A percentile compares a stretch with the other conserved stretches of the same genome.
Evolutionary conservation across 1,140 invertebrate genomes (phyloP).

Genomic region (Drosophila hydei): DNA sequence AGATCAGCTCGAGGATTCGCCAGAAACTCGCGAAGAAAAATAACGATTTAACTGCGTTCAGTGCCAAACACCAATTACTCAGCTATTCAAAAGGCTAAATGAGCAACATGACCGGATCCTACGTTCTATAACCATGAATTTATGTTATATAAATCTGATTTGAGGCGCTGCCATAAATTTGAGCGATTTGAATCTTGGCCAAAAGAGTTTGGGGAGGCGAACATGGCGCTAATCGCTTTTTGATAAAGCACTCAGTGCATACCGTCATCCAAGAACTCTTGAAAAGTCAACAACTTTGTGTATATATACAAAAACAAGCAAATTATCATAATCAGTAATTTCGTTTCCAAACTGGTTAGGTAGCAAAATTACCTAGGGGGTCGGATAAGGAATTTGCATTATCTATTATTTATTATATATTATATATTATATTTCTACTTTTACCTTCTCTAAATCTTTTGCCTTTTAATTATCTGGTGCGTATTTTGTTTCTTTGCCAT

Average conservation of each 20-base stretch:
- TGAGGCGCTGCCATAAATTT: slow-evolving; percentile 63
- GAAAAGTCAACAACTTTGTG: slow-evolving; percentile 10
- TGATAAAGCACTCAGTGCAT: slow-evolving; percentile 33
- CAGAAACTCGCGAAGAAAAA: neutral
- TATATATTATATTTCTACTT: too few species aligned
- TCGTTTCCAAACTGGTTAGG: neutral
- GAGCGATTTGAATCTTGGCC: slow-evolving; percentile 50
- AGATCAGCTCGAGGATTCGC: slow-evolving; percentile 32
- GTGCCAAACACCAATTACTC: slow-evolving; percentile 16
- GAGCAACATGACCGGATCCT: neutral
- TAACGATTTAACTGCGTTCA: slow-evolving; percentile 4
- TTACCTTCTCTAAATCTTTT: too few species aligned
- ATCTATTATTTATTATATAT: too few species aligned
- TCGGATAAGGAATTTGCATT: neutral
- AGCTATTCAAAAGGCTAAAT: neutral
- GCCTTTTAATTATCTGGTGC: too few species aligned
- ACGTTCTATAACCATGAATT: slow-evolving; percentile 41
- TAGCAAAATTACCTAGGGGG: neutral
- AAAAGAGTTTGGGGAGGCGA: neutral
- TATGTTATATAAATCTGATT: slow-evolving; percentile 73
- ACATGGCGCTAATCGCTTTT: slow-evolving; percentile 58
- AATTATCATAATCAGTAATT: slow-evolving; percentile 15
- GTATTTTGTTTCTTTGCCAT: too few species aligned
- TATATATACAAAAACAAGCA: slow-evolving; percentile 5
- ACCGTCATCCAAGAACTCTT: slow-evolving; percentile 33